Evolutionary conservation across 2,888 invertebrate genomes (phyloP).

Genomic region (Octonoba sinensis): DNA sequence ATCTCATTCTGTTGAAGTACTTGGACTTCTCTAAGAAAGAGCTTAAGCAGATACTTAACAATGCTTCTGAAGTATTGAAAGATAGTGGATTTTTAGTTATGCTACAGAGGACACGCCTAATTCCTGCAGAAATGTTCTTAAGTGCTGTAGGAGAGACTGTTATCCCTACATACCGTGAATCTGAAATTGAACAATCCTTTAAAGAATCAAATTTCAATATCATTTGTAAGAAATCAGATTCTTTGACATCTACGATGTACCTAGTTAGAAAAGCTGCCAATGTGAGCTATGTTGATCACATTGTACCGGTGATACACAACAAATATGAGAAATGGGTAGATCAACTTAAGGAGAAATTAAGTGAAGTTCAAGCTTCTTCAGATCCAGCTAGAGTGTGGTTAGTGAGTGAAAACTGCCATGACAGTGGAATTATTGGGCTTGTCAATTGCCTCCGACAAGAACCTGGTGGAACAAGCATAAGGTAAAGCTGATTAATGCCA

Average conservation of each 20-base stretch:
- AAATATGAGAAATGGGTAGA: slow-evolving; percentile 80
- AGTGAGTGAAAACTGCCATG: slow-evolving; percentile 79
- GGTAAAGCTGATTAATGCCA: slow-evolving; percentile 72
- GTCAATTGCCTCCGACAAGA: slow-evolving; percentile 91
- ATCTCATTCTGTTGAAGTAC: slow-evolving; percentile 68
- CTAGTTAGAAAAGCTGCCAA: slow-evolving; percentile 76
- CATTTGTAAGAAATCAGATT: slow-evolving; percentile 76
- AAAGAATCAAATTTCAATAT: slow-evolving; percentile 61
- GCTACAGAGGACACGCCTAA: slow-evolving; percentile 65
- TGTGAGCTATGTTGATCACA: slow-evolving; percentile 33
- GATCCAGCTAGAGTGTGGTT: slow-evolving; percentile 74
- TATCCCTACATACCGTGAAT: slow-evolving; percentile 36
- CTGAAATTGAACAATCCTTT: slow-evolving; percentile 62
- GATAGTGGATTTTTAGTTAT: slow-evolving; percentile 80
- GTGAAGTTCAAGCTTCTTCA: slow-evolving; percentile 75
- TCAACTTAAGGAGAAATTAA: slow-evolving; percentile 81
- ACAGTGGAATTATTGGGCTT: slow-evolving; percentile 87
- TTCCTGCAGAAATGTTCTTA: slow-evolving; percentile 66
- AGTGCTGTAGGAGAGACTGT: slow-evolving; percentile 60
- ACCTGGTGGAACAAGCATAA: slow-evolving; percentile 83
- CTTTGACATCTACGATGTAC: slow-evolving; percentile 74
- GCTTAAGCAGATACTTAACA: slow-evolving; percentile 63
- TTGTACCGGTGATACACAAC: slow-evolving; percentile 56
- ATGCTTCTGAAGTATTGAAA: slow-evolving; percentile 75
- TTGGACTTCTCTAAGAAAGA: slow-evolving; percentile 44